These are phyloP conservation scores for Egretta garzetta DNA, from an alignment of 2,113 vertebrate species.

Conservation along the genomic window DNA sequence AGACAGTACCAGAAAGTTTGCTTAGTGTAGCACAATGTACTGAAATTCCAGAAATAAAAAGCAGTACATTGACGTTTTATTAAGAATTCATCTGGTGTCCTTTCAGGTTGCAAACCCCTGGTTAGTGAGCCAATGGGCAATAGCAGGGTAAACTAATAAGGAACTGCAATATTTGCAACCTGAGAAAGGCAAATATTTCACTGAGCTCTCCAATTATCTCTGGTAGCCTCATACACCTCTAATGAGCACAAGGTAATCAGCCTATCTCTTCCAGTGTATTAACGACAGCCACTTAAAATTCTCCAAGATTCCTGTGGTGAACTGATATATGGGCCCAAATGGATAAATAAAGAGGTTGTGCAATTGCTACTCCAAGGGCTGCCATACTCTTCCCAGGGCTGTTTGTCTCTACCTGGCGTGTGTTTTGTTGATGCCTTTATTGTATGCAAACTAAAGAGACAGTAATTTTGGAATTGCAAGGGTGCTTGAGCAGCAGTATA, in stretches of 20 bases:
- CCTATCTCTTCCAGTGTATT: conserved; percentile 23
- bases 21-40: not conserved
- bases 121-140: not conserved
- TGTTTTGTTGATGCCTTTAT: not conserved
- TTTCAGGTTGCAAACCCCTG: not conserved
- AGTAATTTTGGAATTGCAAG: not conserved
- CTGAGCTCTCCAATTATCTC: conserved; percentile 45
- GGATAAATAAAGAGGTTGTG: conserved; percentile 34
- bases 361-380: not conserved
- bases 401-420: not conserved
- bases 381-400: not conserved
- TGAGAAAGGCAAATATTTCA: conserved; percentile 48
- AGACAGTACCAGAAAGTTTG: not conserved
- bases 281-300: conserved; percentile 45
- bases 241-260: conserved; percentile 45
- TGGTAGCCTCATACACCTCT: conserved; percentile 20
- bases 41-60: not conserved
- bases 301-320: conserved; percentile 30
- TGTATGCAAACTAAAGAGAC: conserved; percentile 1
- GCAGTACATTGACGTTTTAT: not conserved
- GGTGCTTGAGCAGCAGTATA: not conserved
- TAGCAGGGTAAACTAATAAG: conserved; percentile 13
- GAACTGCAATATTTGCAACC: conserved; percentile 25
- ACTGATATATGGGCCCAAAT: not conserved
- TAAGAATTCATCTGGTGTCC: not conserved